Evolutionary conservation across 1,140 invertebrate species (phyloP), one percentile per base, ranked within the genome.

Genomic region (Teleogryllus occipitalis): DNA sequence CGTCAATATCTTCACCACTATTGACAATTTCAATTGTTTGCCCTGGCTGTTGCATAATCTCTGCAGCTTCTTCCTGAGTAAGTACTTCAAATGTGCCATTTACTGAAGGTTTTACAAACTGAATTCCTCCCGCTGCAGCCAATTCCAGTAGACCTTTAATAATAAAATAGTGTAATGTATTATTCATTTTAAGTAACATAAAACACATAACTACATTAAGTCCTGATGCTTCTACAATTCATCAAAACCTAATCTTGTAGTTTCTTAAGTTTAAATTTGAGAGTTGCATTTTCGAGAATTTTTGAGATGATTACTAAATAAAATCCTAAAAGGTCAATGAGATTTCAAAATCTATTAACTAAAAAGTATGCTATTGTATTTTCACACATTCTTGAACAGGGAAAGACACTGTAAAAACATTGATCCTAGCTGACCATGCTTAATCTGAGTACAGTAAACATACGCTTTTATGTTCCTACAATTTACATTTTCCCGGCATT

Each of bases 61-160:
- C 84, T 4, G 87, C 84, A 7, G 86, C 87, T 54, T 88, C 87
- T 80, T 82, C 86, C 80, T 86, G 87, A 39, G 85, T 86, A 83
- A 87, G 86, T 78, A 87, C 85, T 80, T 88, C 87, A 80, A 87
- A 88, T 82, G 85, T 84, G 79, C 87, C 87, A 81, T 88, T 86
- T 78, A 87, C 87, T 15, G 85, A 87, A 47, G 87, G 86, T 6
- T 87, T 85, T 74, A 88, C 85, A 78, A 88, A 88, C 82, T 88
- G 87, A 81, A 88, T 87, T 65, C 86, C 87, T 79, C 86, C 86
- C 82, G 86, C 85, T 74, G 85, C 85, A 46, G 86, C 86, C 54
- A 88, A 83, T 79, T 88, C 87, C 75, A 88, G 80, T 65, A 87
- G 82, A 81, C 27, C 78, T 75, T 46, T 21, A 18, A 47, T 46